These are phyloP conservation scores for Plusia festucae DNA, from an alignment of 2,888 invertebrate species.

Conservation along the genomic window DNA sequence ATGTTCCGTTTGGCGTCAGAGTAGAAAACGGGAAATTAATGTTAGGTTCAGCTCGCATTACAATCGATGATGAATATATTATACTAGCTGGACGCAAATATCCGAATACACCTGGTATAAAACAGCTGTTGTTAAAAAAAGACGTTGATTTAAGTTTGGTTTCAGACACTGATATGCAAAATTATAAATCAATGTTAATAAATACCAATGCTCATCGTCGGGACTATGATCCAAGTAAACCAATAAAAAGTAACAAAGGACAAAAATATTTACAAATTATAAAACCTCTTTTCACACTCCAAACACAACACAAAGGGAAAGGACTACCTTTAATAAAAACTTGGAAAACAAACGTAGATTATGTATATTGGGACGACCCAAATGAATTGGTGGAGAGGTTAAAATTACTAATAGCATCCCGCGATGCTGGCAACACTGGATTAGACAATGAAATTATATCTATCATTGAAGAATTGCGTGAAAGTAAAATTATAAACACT, in stretches of 20 bases:
- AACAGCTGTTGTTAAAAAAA: background rate
- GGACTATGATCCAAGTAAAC: conserved; percentile 1
- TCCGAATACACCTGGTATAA: background rate
- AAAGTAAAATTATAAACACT: background rate
- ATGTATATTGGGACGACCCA: background rate
- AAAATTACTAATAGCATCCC: background rate
- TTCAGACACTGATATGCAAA: background rate
- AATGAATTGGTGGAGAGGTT: background rate
- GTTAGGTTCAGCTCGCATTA: too few relatives aligned
- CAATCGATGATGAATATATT: too few relatives aligned
- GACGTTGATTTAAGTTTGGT: conserved; percentile 3
- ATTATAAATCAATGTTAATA: conserved; percentile 1
- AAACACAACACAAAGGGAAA: background rate
- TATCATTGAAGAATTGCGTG: conserved; percentile 7
- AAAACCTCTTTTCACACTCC: conserved; percentile 3
- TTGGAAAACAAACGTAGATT: background rate
- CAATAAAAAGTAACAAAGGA: conserved; percentile 11
- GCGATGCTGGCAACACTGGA: background rate
- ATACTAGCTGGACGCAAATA: too few relatives aligned
- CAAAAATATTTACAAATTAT: conserved; percentile 9
- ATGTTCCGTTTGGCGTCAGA: background rate
- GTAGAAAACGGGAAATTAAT: too few relatives aligned
- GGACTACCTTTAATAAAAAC: background rate
- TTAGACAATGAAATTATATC: conserved; percentile 9
- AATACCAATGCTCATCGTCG: background rate